Evolutionary conservation across 1,140 invertebrate genomes (phyloP), one percentile per base, ranked within the genome.

Genomic region (Adelges cooleyi): DNA sequence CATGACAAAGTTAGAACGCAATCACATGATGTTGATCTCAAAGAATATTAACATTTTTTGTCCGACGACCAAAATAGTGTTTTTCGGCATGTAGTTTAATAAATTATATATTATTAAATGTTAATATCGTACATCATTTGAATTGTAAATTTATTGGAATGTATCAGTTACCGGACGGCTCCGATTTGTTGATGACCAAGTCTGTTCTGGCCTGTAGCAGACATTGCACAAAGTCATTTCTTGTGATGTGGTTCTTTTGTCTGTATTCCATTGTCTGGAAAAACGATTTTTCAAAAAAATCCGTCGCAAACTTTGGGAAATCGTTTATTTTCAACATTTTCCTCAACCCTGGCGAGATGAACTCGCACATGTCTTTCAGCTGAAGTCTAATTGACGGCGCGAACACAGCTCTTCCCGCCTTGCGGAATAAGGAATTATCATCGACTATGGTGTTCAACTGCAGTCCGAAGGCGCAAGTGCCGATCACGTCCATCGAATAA

Each of bases 361-460:
- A 6, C 11, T 6, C 5, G 5, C 5, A 5, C 29, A 33, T 6
- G 5, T 33, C 5, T 6, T 11, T 33, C 11, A 56, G 3, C 2
- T 25, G n/a, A 10, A 8, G 2, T 3, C 36, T 9, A 10, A 42
- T 10, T 3, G 6, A 9, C 1, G 68, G 48, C 4, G 42, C 17
- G 15, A 75, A 69, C 1, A 74, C 18, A n/a, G 52, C 66, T 48
- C 59, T 65, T 1, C 70, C 72, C 13, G 71, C 67, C 25, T 65
- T 51, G 9, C 72, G 44, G 71, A 84, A 84, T 69, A 80, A 76
- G 0, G 78, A 76, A 27, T 49, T 46, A 17, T 48, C 42, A 9
- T 42, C 29, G 13, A n/a, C 18, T 4, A 66, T 42, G 2, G 42
- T 33, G 3, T 36, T 38, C 20, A 40, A 22, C 25, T 59, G 23